Base-by-base conservation (phyloP, 2,113 vertebrate species). In the Kryptolebias marmoratus region DNA sequence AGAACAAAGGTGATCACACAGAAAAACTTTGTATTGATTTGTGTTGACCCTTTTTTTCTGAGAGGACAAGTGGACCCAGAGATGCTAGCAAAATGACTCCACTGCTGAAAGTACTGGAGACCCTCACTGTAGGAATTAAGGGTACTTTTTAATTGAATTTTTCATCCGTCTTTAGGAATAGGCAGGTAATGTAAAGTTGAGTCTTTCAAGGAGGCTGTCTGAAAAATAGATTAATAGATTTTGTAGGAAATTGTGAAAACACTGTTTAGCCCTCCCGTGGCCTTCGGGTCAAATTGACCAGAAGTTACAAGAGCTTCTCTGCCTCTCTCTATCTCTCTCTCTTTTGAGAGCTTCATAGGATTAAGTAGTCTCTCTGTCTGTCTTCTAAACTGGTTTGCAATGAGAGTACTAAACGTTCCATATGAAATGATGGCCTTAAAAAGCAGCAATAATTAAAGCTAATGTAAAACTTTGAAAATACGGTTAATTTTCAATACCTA, bases 1-100 rank as follows among this genome's bases (percentile, higher is more conserved):
- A 70, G 68, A 58, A 39, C 59, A 60, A 60, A 70, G 31, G 56
- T 70, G 68, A 70, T 52, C 68, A 70, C 42, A 52, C 31, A 50
- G 67, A 52, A 60, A 68, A 60, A 59, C 31, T 59, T 52, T 11
- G 68, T 70, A 70, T 70, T 52, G 68, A 70, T 70, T 42, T 50
- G 47, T 42, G 56, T 11, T 60, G 68, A 60, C 67, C 67, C 31
- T 59, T 16, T 1, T 42, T 18, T 54, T 57, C 42, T 49, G n/a
- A 8, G 68, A 52, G 48, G n/a, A 69, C 18, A 59, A 59, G 14
- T 52, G 47, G n/a, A 60, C 47, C 42, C 4, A 57, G 48, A 57
- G 32, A 57, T 68, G 66, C 11, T 36, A 36, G 49, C 49, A 52
- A 65, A n/a, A 53, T 22, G 18, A 5, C 31, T 36, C 12, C 13